A percentile compares a stretch with the other conserved stretches of the same genome.
These are phyloP conservation scores for Upupa epops DNA, from an alignment of 2,113 vertebrate species.

Conservation along the genomic window DNA sequence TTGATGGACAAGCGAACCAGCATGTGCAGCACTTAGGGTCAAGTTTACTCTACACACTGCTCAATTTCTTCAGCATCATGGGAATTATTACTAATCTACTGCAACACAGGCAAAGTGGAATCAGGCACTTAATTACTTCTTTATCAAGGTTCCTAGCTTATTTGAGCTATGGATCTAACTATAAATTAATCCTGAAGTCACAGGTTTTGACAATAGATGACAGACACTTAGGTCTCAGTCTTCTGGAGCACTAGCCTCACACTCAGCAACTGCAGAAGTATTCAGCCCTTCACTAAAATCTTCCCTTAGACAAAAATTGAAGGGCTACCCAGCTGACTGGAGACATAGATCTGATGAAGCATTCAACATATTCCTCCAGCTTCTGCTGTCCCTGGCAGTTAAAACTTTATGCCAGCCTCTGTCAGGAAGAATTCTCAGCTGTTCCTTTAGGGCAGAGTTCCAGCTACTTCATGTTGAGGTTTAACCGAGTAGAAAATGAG, in stretches of 20 bases:
- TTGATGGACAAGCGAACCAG: neutral
- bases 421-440: constrained; percentile 14
- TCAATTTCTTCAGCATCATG: neutral
- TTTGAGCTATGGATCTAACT: neutral
- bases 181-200: neutral
- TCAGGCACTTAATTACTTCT: neutral
- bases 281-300: neutral
- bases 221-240: neutral
- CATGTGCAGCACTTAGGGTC: neutral
- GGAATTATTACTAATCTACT: neutral
- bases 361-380: neutral
- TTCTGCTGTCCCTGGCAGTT: neutral
- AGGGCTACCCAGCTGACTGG: neutral
- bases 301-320: neutral
- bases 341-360: neutral
- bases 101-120: neutral
- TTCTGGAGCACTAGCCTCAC: neutral
- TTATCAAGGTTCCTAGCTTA: neutral
- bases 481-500: constrained; percentile 36
- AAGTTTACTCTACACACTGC: neutral
- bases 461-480: constrained; percentile 20
- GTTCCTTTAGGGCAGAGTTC: constrained; percentile 20
- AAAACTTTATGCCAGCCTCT: neutral
- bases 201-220: neutral
- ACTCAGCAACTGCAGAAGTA: neutral